Evolutionary conservation across 2,797 vertebrate genomes (phyloP), one percentile per base, ranked within the genome.

Genomic region (Diglossa cyanea): DNA sequence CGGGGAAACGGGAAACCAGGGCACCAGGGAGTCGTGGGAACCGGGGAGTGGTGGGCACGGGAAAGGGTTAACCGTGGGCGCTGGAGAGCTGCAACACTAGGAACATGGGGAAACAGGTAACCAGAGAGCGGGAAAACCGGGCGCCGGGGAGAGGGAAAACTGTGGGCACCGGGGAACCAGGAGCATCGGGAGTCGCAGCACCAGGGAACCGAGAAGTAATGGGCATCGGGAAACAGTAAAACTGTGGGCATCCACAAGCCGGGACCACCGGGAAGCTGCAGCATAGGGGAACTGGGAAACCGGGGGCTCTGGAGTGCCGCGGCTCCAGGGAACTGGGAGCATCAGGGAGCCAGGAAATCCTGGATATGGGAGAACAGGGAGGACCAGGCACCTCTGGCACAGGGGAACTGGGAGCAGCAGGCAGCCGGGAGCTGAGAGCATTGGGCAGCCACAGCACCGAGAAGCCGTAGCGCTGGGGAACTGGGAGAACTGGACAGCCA

Each of bases 301-400:
- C 6, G 5, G 6, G 7, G 8, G 12, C 33, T 55, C 48, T 2
- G 12, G 58, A 42, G 45, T 39, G n/a, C n/a, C 3, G 7, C 3
- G 4, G 37, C 14, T 50, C 25, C 28, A 25, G 62, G 20, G n/a
- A 39, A 18, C 37, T 0, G 4, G 45, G 42, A 74, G 35, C 48
- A n/a, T 48, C 63, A 42, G 42, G 42, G 35, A 74, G 30, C 17
- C 48, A 47, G 42, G 33, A 74, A 81, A 47, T 35, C 12, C 23
- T 28, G 15, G 40, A 23, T 47, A 16, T 6, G 1, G 39, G 42
- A 35, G 20, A 42, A 19, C 8, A 1, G 1, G 50, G 39, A 53
- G 51, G 18, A 53, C 30, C 51, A 53, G 30, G 51, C 30, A 20
- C 18, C 30, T 20, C 51, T 20, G 51, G 51, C 51, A 53, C 51